These are phyloP conservation scores for Samia ricini DNA, from an alignment of 1,140 invertebrate species.

Conservation along the genomic window DNA sequence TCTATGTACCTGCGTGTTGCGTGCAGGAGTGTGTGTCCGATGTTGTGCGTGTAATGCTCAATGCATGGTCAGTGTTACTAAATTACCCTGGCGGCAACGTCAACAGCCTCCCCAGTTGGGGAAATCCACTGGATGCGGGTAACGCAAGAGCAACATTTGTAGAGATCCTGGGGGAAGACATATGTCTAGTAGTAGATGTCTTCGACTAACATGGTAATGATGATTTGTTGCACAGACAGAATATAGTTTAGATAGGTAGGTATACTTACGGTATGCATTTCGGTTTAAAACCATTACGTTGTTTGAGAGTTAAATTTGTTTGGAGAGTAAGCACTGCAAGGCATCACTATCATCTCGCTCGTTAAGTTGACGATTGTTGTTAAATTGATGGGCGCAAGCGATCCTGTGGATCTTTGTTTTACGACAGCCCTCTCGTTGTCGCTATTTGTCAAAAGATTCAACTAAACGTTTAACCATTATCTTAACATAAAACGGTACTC, in stretches of 20 bases:
- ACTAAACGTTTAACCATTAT: conserved; percentile 43
- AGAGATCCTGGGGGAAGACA: no score
- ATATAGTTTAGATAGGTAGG: not conserved
- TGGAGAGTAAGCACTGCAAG: not conserved
- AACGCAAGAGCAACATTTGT: no score
- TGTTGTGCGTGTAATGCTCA: no score
- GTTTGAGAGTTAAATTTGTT: not conserved
- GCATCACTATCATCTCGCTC: conserved; percentile 7
- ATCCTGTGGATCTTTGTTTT: conserved; percentile 53
- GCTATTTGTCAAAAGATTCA: conserved; percentile 55
- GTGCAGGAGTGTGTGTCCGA: no score
- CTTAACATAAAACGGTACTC: conserved; percentile 31
- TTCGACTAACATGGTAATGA: no score
- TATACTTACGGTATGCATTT: not conserved
- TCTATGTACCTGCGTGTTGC: no score
- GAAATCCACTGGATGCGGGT: no score
- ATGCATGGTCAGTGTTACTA: no score
- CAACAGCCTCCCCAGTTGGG: no score
- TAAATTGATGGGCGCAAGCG: conserved; percentile 27
- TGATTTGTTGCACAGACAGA: not conserved
- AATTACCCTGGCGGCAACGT: no score
- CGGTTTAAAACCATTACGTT: not conserved
- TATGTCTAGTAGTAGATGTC: no score
- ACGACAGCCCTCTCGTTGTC: conserved; percentile 30
- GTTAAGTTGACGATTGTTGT: conserved; percentile 46